Conservation (phyloP, 1,140 invertebrate species). For the Plodia interpunctella region DNA sequence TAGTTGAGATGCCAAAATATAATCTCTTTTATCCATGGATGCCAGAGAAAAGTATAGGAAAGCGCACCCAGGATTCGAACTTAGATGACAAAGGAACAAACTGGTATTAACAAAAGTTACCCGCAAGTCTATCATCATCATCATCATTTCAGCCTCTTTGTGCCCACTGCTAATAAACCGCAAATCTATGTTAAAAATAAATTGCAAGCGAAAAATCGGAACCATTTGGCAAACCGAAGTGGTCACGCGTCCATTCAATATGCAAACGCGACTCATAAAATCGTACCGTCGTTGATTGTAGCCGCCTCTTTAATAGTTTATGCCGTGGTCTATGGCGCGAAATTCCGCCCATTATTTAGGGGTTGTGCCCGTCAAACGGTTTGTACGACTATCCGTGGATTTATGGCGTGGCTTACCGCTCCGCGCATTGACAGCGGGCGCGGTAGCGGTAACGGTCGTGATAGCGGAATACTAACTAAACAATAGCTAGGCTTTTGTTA, state of each 20-base stretch:
- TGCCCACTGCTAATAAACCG: too few relatives aligned
- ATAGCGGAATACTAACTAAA: background rate
- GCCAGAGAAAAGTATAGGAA: too few relatives aligned
- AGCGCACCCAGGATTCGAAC: too few relatives aligned
- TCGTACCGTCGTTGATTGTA: slow-evolving; percentile 24
- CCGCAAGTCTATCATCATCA: too few relatives aligned
- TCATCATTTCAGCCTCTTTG: too few relatives aligned
- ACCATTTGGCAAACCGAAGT: slow-evolving; percentile 21
- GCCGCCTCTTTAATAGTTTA: slow-evolving; percentile 40
- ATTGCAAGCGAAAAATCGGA: slow-evolving; percentile 16
- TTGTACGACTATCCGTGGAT: slow-evolving; percentile 25
- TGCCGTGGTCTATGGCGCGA: slow-evolving; percentile 34
- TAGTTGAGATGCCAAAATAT: background rate
- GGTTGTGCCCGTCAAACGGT: slow-evolving; percentile 33
- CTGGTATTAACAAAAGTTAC: too few relatives aligned
- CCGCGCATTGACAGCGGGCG: background rate
- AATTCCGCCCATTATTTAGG: slow-evolving; percentile 39
- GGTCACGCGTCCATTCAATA: slow-evolving; percentile 26
- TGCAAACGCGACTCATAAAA: slow-evolving; percentile 33
- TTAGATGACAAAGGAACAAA: too few relatives aligned
- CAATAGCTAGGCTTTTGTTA: too few relatives aligned
- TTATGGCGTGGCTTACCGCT: slow-evolving; percentile 23
- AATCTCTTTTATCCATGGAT: too few relatives aligned
- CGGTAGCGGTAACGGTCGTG: background rate
- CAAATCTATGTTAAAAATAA: background rate